Conservation (phyloP, 2,888 invertebrate genomes). For the Dimorphilus gyrociliatus region DNA sequence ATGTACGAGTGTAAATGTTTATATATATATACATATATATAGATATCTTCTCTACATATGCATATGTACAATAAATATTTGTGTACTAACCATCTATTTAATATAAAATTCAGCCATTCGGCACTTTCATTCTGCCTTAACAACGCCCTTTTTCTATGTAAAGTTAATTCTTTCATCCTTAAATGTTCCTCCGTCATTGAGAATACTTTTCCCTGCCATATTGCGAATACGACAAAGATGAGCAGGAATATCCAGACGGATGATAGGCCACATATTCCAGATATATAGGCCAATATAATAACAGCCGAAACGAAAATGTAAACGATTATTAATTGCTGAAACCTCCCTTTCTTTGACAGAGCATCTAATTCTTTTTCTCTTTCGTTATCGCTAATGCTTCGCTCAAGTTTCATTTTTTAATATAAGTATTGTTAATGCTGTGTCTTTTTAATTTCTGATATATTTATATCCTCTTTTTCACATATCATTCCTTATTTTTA, state of each 20-base stretch:
- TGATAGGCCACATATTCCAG: conserved; percentile 23
- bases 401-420: no score
- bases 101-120: conserved; percentile 43
- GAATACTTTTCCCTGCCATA: conserved; percentile 28
- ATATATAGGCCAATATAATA: conserved; percentile 20
- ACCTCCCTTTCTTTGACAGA: no score
- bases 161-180: conserved; percentile 23
- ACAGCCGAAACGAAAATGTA: conserved; percentile 25
- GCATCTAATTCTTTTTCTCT: no score
- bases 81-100: conserved; percentile 41
- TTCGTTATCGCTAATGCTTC: no score
- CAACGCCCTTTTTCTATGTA: conserved; percentile 40
- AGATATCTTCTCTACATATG: no score
- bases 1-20: no score
- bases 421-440: no score
- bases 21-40: no score
- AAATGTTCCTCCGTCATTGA: conserved; percentile 21
- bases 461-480: no score
- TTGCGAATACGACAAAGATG: conserved; percentile 20
- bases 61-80: conserved; percentile 1
- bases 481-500: no score
- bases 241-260: conserved; percentile 29
- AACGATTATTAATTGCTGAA: conserved; percentile 20
- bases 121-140: conserved; percentile 41
- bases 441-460: no score